phyloP scores from a whole-genome alignment of 2,113 vertebrate species.

The Pagrus major region DNA sequence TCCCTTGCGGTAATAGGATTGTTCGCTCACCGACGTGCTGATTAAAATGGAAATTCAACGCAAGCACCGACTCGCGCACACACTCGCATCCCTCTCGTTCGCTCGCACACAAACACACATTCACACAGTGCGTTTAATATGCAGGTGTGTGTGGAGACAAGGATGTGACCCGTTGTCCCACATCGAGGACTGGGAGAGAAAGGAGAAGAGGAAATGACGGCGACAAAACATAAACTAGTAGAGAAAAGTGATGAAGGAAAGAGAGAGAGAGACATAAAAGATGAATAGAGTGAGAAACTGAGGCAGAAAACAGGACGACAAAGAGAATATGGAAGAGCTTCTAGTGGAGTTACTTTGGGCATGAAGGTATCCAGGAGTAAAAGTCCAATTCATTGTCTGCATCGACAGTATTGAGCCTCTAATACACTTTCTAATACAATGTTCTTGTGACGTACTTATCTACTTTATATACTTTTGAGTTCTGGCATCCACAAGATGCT shows the following conservation, averaged over 20 bases:
- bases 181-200: neutral
- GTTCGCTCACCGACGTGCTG: conserved; percentile 59
- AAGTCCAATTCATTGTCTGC: neutral
- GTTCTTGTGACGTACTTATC: too few species aligned
- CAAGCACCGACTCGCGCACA: conserved; percentile 21
- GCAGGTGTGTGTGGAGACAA: conserved; percentile 29
- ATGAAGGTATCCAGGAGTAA: neutral
- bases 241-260: neutral
- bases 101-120: conserved; percentile 16
- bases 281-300: neutral
- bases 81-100: neutral
- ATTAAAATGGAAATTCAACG: conserved; percentile 79
- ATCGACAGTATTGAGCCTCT: neutral
- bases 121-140: conserved; percentile 36
- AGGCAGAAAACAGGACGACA: too few species aligned
- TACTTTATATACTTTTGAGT: too few species aligned
- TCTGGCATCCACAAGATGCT: too few species aligned
- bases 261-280: neutral
- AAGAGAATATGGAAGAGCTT: neutral
- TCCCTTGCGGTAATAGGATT: conserved; percentile 72
- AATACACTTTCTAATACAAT: too few species aligned
- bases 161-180: conserved; percentile 47
- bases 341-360: neutral
- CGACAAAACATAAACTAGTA: neutral
- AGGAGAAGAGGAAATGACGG: neutral